Conservation (phyloP, 92 coral and sea anemone genomes). For the Phenganax subtilis region DNA sequence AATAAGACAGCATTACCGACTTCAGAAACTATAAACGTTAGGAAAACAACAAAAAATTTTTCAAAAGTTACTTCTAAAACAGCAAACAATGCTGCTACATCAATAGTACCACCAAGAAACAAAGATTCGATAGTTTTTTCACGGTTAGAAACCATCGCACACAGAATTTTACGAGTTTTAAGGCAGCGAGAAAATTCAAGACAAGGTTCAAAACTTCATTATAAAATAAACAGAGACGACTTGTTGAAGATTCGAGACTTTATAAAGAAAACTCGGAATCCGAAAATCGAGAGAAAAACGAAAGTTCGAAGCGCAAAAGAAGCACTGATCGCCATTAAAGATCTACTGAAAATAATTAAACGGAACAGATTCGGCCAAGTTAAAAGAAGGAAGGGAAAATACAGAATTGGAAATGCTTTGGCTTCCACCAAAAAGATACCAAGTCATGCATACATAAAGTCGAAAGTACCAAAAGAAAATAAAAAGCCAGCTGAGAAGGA, state of each 20-base stretch:
- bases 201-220: slow-evolving; percentile 24
- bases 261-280: slow-evolving; percentile 18
- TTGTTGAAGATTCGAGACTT: slow-evolving; percentile 30
- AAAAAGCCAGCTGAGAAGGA: neutral
- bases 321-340: slow-evolving; percentile 22
- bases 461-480: slow-evolving; percentile 7
- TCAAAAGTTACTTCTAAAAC: neutral
- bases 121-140: slow-evolving; percentile 29
- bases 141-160: slow-evolving; percentile 28
- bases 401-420: neutral
- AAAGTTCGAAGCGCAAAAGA: slow-evolving; percentile 36
- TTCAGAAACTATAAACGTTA: neutral
- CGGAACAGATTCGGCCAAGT: slow-evolving; percentile 1
- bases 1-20: neutral
- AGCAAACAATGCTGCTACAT: neutral
- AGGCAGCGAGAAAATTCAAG: slow-evolving; percentile 12
- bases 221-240: slow-evolving; percentile 23
- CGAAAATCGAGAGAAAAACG: slow-evolving; percentile 8
- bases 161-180: slow-evolving; percentile 19
- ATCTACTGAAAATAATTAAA: slow-evolving; percentile 24
- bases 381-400: neutral
- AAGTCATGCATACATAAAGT: neutral
- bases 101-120: neutral
- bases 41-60: neutral
- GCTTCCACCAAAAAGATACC: neutral